phyloP scores from a whole-genome alignment of 1,140 invertebrate species.

The Akabosia matsudoensis region DNA sequence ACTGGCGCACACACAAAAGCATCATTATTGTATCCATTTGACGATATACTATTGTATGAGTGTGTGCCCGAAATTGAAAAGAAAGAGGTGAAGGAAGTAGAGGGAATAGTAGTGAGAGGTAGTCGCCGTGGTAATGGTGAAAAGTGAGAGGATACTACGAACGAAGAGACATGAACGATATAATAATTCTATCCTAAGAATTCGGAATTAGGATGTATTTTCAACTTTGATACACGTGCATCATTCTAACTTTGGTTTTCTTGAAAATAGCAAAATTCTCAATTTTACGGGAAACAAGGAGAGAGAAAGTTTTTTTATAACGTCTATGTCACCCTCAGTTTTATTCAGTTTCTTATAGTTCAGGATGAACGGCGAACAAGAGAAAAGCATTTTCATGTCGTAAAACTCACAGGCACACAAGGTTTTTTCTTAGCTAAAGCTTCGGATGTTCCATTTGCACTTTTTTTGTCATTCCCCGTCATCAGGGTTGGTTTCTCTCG shows the following conservation, averaged over 20 bases:
- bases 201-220: too few relatives aligned
- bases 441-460: too few relatives aligned
- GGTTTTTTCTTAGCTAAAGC: too few relatives aligned
- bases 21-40: not conserved
- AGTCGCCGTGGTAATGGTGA: not conserved
- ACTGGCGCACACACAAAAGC: not conserved
- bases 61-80: not conserved
- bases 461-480: not conserved
- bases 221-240: not conserved
- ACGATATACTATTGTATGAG: not conserved
- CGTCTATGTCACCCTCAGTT: too few relatives aligned
- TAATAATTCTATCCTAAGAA: too few relatives aligned
- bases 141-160: not conserved
- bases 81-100: not conserved
- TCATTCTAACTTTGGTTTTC: too few relatives aligned
- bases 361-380: not conserved
- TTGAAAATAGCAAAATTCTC: not conserved
- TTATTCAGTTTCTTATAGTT: not conserved
- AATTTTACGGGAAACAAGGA: not conserved
- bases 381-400: conserved; percentile 21
- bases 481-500: not conserved
- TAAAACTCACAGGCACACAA: conserved; percentile 1
- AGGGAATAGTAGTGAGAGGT: not conserved
- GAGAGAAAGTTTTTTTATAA: not conserved
- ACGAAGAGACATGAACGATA: not conserved